Percentiles rank a stretch among this genome's conserved stretches.
phyloP scores from a whole-genome alignment of 2,888 invertebrate species.

The Lucinisca nassula region DNA sequence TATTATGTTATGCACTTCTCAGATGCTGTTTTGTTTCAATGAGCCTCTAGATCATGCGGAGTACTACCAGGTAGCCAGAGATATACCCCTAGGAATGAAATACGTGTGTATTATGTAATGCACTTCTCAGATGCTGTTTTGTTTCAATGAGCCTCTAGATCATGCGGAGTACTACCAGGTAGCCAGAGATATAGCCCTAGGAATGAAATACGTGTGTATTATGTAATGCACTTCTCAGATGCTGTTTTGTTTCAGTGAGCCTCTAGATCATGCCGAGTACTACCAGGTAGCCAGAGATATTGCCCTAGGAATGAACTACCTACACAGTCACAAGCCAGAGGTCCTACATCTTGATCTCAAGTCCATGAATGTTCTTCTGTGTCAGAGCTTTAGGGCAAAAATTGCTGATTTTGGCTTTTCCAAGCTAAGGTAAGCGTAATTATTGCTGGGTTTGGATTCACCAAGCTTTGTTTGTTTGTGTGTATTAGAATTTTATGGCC shows the following conservation, averaged over 20 bases:
- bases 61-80: slow-evolving; percentile 83
- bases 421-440: slow-evolving; percentile 86
- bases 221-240: no score
- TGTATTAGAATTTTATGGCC: no score
- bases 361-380: slow-evolving; percentile 85
- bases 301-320: slow-evolving; percentile 85
- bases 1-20: no score
- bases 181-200: slow-evolving; percentile 83
- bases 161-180: slow-evolving; percentile 84
- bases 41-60: slow-evolving; percentile 81
- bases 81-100: slow-evolving; percentile 85
- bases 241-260: slow-evolving; percentile 70
- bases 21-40: no score
- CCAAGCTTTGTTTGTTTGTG: no score
- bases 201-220: slow-evolving; percentile 87
- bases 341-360: slow-evolving; percentile 86
- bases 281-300: slow-evolving; percentile 84
- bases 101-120: no score
- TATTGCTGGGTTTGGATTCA: no score
- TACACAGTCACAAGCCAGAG: slow-evolving; percentile 83
- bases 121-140: no score
- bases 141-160: slow-evolving; percentile 76
- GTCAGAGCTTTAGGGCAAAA: slow-evolving; percentile 80
- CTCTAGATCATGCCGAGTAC: slow-evolving; percentile 82
- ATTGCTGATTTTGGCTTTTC: slow-evolving; percentile 87